Percentiles rank a stretch among this genome's conserved stretches.
These are phyloP conservation scores for Fistularia tabacaria DNA, from an alignment of 2,797 vertebrate genomes.

Conservation along the genomic window DNA sequence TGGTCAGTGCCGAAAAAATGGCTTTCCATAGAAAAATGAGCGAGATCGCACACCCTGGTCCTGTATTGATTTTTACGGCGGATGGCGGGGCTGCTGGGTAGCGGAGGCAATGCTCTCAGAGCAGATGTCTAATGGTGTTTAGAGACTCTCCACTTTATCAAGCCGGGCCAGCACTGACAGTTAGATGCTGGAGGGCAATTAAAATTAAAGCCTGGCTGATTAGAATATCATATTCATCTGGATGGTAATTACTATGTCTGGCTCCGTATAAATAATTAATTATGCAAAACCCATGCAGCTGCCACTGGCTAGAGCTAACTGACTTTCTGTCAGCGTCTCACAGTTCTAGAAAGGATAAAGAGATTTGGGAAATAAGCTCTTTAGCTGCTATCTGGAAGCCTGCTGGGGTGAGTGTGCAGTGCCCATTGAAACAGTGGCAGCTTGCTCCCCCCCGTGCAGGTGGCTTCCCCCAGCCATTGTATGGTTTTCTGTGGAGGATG, in stretches of 20 bases:
- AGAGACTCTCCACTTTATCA: conserved; percentile 89
- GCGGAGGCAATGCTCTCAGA: conserved; percentile 75
- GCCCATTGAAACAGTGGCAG: conserved; percentile 71
- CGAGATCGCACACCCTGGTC: conserved; percentile 59
- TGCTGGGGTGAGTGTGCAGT: conserved; percentile 62
- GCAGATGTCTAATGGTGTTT: conserved; percentile 96
- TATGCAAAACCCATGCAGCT: conserved; percentile 98
- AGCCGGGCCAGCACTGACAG: conserved; percentile 90
- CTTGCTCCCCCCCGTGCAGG: conserved; percentile 70
- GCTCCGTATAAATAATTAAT: conserved; percentile 99
- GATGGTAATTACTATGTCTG: conserved; percentile 99
- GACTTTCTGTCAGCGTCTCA: conserved; percentile 91
- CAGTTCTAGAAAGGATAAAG: conserved; percentile 82
- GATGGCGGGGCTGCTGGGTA: conserved; percentile 66
- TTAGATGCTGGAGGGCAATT: conserved; percentile 93
- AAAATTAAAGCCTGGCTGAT: conserved; percentile 96
- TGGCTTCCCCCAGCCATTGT: conserved; percentile 62
- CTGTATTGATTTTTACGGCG: conserved; percentile 76
- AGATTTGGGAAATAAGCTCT: conserved; percentile 85
- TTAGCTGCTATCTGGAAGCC: conserved; percentile 78
- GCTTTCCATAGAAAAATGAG: conserved; percentile 71
- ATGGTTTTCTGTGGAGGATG: conserved; percentile 61
- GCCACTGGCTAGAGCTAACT: conserved; percentile 92
- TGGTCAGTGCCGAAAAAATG: conserved; percentile 76
- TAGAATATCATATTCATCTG: conserved; percentile 99